Evolutionary conservation across 2,888 invertebrate genomes (phyloP).

Genomic region (Choristoneura rosaceana): DNA sequence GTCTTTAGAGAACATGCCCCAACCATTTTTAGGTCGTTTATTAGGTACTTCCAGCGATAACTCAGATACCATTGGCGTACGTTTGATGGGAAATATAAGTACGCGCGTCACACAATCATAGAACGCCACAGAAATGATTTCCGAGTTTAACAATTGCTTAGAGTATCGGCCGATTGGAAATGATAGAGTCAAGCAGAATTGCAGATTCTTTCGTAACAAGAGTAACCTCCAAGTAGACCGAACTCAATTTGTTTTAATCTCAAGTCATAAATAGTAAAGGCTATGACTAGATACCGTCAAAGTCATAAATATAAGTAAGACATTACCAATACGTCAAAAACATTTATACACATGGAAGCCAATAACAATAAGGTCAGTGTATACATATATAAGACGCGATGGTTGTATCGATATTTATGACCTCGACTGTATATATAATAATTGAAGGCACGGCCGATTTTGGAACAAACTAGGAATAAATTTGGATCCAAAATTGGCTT

Average conservation of each 20-base stretch:
- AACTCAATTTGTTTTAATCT: neutral
- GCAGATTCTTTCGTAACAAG: neutral
- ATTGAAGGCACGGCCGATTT: neutral
- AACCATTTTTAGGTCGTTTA: constrained; percentile 2
- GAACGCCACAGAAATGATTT: neutral
- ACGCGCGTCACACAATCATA: neutral
- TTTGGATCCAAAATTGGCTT: neutral
- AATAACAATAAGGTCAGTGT: too few relatives aligned
- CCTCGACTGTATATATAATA: neutral
- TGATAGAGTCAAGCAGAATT: neutral
- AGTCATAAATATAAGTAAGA: too few relatives aligned
- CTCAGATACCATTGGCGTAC: neutral
- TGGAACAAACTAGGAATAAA: neutral
- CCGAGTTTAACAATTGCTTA: neutral
- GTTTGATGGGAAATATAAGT: neutral
- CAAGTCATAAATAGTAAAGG: neutral
- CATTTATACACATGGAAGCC: too few relatives aligned
- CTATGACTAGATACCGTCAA: neutral
- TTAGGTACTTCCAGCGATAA: constrained; percentile 4
- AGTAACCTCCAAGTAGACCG: constrained; percentile 1
- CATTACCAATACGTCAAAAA: too few relatives aligned
- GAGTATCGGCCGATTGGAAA: neutral
- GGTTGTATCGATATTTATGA: too few relatives aligned
- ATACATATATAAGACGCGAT: too few relatives aligned
- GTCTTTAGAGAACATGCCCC: neutral